Percentiles rank a stretch among this genome's conserved stretches.
These are phyloP conservation scores for Drosophila murphyi DNA, from an alignment of 1,140 invertebrate species.

Conservation along the genomic window DNA sequence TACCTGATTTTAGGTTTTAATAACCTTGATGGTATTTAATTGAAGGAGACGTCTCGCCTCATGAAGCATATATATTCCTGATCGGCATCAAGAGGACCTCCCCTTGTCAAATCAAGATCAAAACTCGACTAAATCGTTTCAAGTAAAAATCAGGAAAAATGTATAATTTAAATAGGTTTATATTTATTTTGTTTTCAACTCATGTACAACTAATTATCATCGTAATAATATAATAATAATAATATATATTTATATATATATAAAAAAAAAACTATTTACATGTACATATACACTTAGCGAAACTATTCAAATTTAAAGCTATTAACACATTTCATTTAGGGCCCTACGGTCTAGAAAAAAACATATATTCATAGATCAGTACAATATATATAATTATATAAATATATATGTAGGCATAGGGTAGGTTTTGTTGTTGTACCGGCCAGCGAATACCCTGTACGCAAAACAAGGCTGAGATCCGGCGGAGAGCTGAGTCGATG, in stretches of 20 bases:
- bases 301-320: constrained; percentile 59
- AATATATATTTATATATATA: constrained; percentile 11
- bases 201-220: background rate
- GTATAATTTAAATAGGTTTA: constrained; percentile 15
- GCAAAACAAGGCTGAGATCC: background rate
- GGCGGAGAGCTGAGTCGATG: background rate
- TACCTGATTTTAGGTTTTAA: too few relatives aligned
- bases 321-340: constrained; percentile 77
- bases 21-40: too few relatives aligned
- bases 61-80: too few relatives aligned
- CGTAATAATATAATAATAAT: constrained; percentile 17
- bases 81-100: too few relatives aligned
- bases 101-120: background rate
- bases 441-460: background rate
- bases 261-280: constrained; percentile 40
- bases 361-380: background rate
- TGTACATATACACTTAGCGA: constrained; percentile 12
- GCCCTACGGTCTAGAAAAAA: constrained; percentile 20
- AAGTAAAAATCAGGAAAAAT: background rate
- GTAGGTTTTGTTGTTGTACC: background rate
- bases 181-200: constrained; percentile 16
- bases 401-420: too few relatives aligned
- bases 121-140: background rate
- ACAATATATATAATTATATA: too few relatives aligned
- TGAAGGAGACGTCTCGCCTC: too few relatives aligned